Conservation (phyloP, 2,113 vertebrate species). For the Labeo rohita region DNA sequence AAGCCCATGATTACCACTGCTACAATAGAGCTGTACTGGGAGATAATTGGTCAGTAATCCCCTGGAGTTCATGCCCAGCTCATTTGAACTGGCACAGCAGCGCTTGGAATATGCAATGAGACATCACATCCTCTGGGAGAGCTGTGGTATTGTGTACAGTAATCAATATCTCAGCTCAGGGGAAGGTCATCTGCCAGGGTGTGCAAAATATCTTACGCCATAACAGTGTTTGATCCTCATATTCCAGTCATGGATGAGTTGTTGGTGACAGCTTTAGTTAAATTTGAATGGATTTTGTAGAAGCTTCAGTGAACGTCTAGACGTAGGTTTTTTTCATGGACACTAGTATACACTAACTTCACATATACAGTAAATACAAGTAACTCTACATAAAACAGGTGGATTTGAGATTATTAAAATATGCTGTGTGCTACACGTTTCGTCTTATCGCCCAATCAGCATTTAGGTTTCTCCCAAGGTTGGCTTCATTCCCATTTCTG, state of each 20-base stretch:
- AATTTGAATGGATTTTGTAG: neutral
- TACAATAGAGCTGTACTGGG: conserved; percentile 33
- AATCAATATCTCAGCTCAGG: conserved; percentile 34
- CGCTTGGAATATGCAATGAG: conserved; percentile 51
- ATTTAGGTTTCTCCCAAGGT: conserved; percentile 15
- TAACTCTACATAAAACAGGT: neutral
- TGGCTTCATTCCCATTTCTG: conserved; percentile 27
- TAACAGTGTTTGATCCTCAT: neutral
- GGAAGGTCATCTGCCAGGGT: conserved; percentile 30
- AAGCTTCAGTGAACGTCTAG: neutral
- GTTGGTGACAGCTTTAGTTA: neutral
- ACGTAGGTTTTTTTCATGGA: neutral
- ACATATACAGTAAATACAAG: too few relatives aligned
- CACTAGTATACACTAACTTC: neutral
- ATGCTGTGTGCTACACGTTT: neutral
- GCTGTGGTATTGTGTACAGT: conserved; percentile 30
- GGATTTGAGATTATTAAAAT: neutral
- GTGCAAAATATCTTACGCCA: neutral
- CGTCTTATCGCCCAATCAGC: neutral
- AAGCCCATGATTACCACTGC: conserved; percentile 49
- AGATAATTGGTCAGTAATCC: conserved; percentile 65
- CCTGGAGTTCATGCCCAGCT: conserved; percentile 51
- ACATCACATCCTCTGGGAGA: conserved; percentile 50
- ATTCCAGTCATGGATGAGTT: neutral
- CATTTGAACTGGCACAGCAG: conserved; percentile 27